Evolutionary conservation across 2,888 invertebrate species (phyloP).

Genomic region (Monochamus alternatus): DNA sequence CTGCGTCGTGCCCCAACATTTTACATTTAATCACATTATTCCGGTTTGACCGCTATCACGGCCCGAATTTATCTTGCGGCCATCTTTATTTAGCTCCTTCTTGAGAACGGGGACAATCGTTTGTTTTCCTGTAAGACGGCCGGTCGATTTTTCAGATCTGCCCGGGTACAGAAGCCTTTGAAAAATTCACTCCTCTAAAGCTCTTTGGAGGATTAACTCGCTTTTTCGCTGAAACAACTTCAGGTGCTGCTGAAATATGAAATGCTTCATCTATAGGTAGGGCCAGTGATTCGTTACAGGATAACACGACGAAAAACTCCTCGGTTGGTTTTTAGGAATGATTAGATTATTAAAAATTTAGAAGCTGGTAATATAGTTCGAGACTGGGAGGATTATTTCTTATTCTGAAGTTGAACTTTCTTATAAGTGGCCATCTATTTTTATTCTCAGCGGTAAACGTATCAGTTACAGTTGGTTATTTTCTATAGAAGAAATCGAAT

Average conservation of each 20-base stretch:
- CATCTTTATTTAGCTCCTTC: slow-evolving; percentile 30
- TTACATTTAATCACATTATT: slow-evolving; percentile 37
- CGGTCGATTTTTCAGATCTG: slow-evolving; percentile 28
- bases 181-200: slow-evolving; percentile 42
- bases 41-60: slow-evolving; percentile 20
- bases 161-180: slow-evolving; percentile 14
- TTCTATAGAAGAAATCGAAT: too few relatives aligned
- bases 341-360: slow-evolving; percentile 11
- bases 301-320: slow-evolving; percentile 31
- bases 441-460: too few relatives aligned
- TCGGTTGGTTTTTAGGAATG: background rate
- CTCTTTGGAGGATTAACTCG: slow-evolving; percentile 53
- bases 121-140: slow-evolving; percentile 27
- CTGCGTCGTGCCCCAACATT: too few relatives aligned
- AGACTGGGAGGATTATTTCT: background rate
- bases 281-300: slow-evolving; percentile 28
- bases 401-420: too few relatives aligned
- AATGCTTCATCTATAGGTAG: slow-evolving; percentile 33
- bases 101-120: slow-evolving; percentile 30
- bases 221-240: slow-evolving; percentile 41
- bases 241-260: slow-evolving; percentile 52
- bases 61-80: slow-evolving; percentile 26
- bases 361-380: background rate
- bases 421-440: too few relatives aligned
- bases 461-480: too few relatives aligned